Evolutionary conservation across 2,797 vertebrate species (phyloP).

Genomic region (Intellagama lesueurii): DNA sequence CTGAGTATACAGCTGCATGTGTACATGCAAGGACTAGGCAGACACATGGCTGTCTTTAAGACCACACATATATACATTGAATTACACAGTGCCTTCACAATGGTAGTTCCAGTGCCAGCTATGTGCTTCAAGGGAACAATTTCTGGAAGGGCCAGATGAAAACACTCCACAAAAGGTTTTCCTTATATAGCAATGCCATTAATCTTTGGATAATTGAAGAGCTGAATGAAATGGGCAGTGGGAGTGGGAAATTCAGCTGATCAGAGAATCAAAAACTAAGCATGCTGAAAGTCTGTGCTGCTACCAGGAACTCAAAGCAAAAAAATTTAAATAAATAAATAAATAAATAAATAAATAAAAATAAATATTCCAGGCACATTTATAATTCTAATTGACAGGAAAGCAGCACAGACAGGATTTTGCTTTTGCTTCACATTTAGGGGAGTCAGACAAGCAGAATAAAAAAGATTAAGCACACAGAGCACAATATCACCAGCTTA

Average conservation of each 20-base stretch:
- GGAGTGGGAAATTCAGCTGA: slow-evolving; percentile 55
- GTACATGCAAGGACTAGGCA: not conserved
- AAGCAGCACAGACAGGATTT: slow-evolving; percentile 16
- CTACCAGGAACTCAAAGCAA: slow-evolving; percentile 29
- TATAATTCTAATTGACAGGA: slow-evolving; percentile 38
- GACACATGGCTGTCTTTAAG: not conserved
- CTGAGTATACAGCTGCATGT: not conserved
- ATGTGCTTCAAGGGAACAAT: accelerated
- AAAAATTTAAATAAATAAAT: not conserved
- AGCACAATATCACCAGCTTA: slow-evolving; percentile 30
- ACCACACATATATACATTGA: not conserved
- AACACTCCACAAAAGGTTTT: slow-evolving; percentile 22
- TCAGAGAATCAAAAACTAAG: slow-evolving; percentile 36
- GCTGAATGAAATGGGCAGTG: slow-evolving; percentile 67
- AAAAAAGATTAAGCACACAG: not conserved
- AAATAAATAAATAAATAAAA: too few species aligned
- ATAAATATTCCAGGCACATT: not conserved
- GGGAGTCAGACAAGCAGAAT: slow-evolving; percentile 6
- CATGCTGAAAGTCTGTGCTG: slow-evolving; percentile 50
- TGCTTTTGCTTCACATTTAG: slow-evolving; percentile 31
- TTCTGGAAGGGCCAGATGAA: slow-evolving; percentile 3
- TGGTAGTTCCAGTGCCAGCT: not conserved
- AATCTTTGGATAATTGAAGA: slow-evolving; percentile 70
- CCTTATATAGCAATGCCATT: slow-evolving; percentile 31
- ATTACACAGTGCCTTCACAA: slow-evolving; percentile 1